Base-by-base conservation (phyloP, 2,888 invertebrate species). In the Laothoe populi region DNA sequence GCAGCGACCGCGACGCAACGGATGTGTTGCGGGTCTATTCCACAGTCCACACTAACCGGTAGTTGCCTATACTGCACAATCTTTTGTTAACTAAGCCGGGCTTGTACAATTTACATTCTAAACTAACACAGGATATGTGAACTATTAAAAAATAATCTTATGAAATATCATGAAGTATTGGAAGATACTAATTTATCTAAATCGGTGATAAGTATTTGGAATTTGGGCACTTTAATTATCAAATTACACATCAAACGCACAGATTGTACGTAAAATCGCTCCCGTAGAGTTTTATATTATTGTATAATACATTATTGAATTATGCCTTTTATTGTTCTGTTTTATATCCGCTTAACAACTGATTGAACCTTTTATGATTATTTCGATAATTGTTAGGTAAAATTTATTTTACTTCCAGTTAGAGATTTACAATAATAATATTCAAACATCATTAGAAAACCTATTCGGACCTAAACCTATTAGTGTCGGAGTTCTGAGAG, bases 1-100 rank as follows among this genome's bases (percentile, higher is more conserved):
- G 62, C 45, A 31, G 45, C 61, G 24, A 45, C 57, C 45, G 57
- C 57, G 46, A 57, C 46, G 66, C 57, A 38, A 60, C 66, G 66
- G 64, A 64, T 64, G 61, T 63, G 64, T 45, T 61, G 61, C 45
- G 23, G 48, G 16, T 24, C 23, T 48, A 16, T 16, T 38, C 46
- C 38, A 19, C 21, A 16, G 10, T 38, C 46, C 38, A 19, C 21
- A 48, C 38, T 16, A 38, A 60, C 60, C 60, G 21, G 38, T 35
- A 60, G 38, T 38, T 38, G 48, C 38, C 60, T 11, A n/a, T 40
- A 16, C 48, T 48, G 23, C 16, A 38, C 38, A 38, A 23, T 3
- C 16, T 24, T 40, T 24, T 24, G 38, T 53, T 53, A 48, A 48
- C 26, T 48, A 48, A n/a, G n/a, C 48, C 7, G 1, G 1, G 2